These are phyloP conservation scores for Alitta virens DNA, from an alignment of 2,888 invertebrate genomes.

Conservation along the genomic window DNA sequence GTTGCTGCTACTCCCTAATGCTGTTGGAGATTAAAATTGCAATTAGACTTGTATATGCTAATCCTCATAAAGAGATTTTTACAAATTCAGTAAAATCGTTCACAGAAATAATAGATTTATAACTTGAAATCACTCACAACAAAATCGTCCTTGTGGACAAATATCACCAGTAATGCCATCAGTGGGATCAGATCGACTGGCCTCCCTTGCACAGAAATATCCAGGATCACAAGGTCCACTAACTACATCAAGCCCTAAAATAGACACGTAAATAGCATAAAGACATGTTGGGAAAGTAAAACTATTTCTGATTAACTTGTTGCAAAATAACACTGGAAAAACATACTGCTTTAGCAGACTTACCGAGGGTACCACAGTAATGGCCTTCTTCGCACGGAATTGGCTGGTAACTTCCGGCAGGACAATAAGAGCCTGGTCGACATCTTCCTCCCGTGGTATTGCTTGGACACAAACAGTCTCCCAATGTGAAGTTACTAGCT, in stretches of 20 bases:
- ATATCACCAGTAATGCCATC: constrained; percentile 48
- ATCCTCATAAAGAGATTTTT: too few relatives aligned
- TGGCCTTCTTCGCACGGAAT: constrained; percentile 43
- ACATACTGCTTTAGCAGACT: background rate
- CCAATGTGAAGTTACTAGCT: constrained; percentile 42
- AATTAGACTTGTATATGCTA: too few relatives aligned
- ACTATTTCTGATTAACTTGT: background rate
- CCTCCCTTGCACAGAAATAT: constrained; percentile 44
- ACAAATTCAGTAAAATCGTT: too few relatives aligned
- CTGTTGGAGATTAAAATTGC: too few relatives aligned
- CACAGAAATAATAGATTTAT: too few relatives aligned
- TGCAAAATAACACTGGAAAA: background rate
- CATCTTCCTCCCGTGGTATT: constrained; percentile 48
- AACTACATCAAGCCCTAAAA: constrained; percentile 36
- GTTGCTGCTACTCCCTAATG: constrained; percentile 38
- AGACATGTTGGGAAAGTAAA: background rate
- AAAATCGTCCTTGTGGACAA: constrained; percentile 51
- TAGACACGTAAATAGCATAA: too few relatives aligned
- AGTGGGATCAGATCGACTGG: constrained; percentile 41
- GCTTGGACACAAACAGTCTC: constrained; percentile 43
- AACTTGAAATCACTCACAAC: constrained; percentile 39
- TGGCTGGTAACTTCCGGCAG: constrained; percentile 38
- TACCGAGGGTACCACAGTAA: constrained; percentile 22
- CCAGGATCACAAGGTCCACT: constrained; percentile 43
- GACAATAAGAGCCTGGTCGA: constrained; percentile 44